Evolutionary conservation across 1,140 invertebrate genomes (phyloP), one percentile per base, ranked within the genome.

Genomic region (Drosophila navojoa): DNA sequence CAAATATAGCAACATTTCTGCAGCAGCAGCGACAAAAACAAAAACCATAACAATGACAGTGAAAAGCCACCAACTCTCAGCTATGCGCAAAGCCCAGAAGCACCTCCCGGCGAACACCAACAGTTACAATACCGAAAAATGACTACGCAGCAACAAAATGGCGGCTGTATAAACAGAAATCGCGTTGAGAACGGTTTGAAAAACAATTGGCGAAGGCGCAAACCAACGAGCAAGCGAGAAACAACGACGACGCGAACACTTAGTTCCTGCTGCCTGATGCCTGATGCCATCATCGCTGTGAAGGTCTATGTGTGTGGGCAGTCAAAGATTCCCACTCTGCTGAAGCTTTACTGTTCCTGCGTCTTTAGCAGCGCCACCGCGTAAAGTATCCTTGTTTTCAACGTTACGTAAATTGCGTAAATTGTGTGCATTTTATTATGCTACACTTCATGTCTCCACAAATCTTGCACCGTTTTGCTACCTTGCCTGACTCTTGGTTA

Each of bases 341-440:
- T 13, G 35, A 1, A 13, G 10, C 3, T 38, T 47, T 47, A 22
- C 45, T 47, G 3, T 22, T 47, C 22, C 7, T 32, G 6, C 9
- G 5, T 32, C 32, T 9, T 32, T 32, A 32, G 44, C 42, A 5
- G 9, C 47, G 19, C n/a, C 29, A 16, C 50, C 35, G 19, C 38
- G n/a, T 40, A 58, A 55, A 49, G 45, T 77, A 64, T 79, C 75
- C 76, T 79, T 79, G 77, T 79, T 79, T 79, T 77, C 60, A 76
- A 69, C 77, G 63, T 80, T 80, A 80, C 77, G 77, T 80, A 79
- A 79, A 79, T 79, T 79, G 77, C 77, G 77, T 79, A 79, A 80
- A 80, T 80, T 80, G 77, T 80, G 77, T 71, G 77, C 77, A 76
- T 79, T 79, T 79, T 80, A 80, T 80, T 76, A 79, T 77, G 71